Base-by-base conservation (phyloP, 2,113 vertebrate species). In the Lates calcarifer region DNA sequence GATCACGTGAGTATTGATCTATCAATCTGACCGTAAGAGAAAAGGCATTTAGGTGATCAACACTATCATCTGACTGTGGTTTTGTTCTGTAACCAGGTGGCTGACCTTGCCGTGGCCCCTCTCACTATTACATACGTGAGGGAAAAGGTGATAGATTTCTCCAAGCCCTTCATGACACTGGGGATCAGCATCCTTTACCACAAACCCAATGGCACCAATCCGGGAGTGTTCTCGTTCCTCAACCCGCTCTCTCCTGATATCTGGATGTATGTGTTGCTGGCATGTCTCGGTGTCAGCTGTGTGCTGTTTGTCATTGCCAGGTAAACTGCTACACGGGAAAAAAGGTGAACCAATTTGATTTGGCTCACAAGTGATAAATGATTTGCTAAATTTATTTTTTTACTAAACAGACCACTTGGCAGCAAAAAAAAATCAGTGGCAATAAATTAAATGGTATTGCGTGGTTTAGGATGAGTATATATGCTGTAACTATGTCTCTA, bases 111-210 rank as follows among this genome's bases (percentile, higher is more conserved):
- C 0, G 98, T 99, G 79, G 98, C 98, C 49, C 98, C 98, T 28
- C 96, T 99, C 39, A 99, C 98, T 71, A 99, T 99, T 67, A 99
- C 98, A 13, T 99, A 99, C 0, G 98, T 99, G 47, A 95, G 98
- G 83, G 98, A 99, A 92, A 99, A 99, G 70, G 98, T 98, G 70
- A 99, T 99, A 6, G 98, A 99, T 82, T 99, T 99, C 92, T 99
- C 98, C 63, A 99, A 99, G 86, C 98, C 98, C 37, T 99, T 99
- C 92, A 99, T 99, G 98, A 99, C 98, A 0, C 92, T 99, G 84
- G 98, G 98, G 29, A 99, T 99, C 93, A 98, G 98, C 71, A 99
- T 99, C 79, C 95, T 99, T 74, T 99, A 99, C 91, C 96, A 98
- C 84, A 99, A 99, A 79, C 98, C 98, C 67, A 99, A 99, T 29